phyloP scores from a whole-genome alignment of 2,113 vertebrate species.

The Galeopterus variegatus region DNA sequence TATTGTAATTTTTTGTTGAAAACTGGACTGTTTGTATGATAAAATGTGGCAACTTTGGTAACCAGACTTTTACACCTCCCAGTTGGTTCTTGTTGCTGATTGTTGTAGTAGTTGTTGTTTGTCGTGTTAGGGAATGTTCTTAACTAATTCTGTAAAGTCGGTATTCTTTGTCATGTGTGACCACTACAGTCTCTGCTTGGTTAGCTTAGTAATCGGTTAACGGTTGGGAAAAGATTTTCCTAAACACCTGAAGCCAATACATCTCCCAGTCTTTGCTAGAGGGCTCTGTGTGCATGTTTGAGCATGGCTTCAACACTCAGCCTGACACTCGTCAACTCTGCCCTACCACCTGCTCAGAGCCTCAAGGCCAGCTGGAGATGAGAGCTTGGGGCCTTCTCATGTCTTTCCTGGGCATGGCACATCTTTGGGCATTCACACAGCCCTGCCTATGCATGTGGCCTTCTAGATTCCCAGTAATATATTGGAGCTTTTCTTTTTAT shows the following conservation, averaged over 20 bases:
- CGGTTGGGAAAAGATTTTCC: background rate
- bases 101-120: background rate
- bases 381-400: background rate
- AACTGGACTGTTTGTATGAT: background rate
- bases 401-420: background rate
- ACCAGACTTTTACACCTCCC: background rate
- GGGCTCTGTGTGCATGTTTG: background rate
- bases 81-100: background rate
- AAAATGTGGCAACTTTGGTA: background rate
- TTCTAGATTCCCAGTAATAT: background rate
- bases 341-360: background rate
- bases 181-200: background rate
- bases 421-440: background rate
- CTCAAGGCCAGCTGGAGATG: background rate
- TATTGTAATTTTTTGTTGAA: background rate
- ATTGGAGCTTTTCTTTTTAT: background rate
- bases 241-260: background rate
- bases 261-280: background rate
- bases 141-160: background rate
- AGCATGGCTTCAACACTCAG: background rate
- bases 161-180: background rate
- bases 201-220: background rate
- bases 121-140: background rate
- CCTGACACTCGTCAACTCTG: no score
- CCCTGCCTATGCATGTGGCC: background rate